A percentile compares a stretch with the other conserved stretches of the same genome.
Conservation (phyloP, 2,888 invertebrate genomes). For the Trichogramma evanescens region DNA sequence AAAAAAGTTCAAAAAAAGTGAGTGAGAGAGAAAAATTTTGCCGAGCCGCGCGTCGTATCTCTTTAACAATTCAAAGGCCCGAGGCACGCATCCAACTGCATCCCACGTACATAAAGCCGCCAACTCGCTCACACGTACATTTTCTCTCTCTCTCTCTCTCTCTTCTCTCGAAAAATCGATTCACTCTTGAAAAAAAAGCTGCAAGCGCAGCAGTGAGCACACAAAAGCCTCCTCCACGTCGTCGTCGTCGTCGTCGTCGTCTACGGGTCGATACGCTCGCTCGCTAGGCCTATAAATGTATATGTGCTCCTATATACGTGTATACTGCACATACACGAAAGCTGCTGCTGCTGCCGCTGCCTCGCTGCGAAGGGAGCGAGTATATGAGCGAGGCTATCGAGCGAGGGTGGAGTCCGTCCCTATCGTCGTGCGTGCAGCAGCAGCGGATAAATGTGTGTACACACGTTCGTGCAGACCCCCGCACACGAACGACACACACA, state of each 20-base stretch:
- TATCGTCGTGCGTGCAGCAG: neutral
- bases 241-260: neutral
- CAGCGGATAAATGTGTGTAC: neutral
- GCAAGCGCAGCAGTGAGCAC: slow-evolving; percentile 4
- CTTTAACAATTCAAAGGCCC: too few relatives aligned
- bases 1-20: too few relatives aligned
- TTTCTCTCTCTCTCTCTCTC: slow-evolving; percentile 5
- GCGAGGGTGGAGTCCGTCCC: slow-evolving; percentile 29
- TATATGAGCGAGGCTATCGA: slow-evolving; percentile 27
- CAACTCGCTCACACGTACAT: neutral
- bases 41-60: too few relatives aligned
- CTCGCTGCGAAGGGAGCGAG: too few relatives aligned
- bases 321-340: too few relatives aligned
- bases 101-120: too few relatives aligned
- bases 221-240: slow-evolving; percentile 1
- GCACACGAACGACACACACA: neutral
- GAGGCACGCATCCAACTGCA: too few relatives aligned
- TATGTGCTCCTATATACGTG: too few relatives aligned
- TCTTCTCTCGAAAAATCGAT: neutral
- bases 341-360: too few relatives aligned
- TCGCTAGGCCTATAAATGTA: slow-evolving; percentile 24
- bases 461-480: neutral
- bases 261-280: slow-evolving; percentile 3
- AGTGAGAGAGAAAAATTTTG: too few relatives aligned
- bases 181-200: neutral